Evolutionary conservation across 1,140 invertebrate species (phyloP).

Genomic region (Oscheius sp.): DNA sequence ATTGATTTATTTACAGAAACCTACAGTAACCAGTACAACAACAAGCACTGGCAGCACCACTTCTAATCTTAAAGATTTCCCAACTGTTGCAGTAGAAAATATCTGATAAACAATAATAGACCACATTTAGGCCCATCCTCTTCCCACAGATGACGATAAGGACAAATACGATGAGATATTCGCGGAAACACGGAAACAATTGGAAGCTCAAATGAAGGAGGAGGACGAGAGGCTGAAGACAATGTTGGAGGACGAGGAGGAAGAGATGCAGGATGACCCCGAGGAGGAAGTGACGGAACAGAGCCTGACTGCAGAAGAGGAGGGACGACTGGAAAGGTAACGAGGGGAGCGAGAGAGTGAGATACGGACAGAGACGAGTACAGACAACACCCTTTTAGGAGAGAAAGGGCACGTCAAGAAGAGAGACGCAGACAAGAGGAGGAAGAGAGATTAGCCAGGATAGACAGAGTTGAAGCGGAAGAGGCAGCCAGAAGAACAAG

Average conservation of each 20-base stretch:
- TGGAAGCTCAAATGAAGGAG: slow-evolving; percentile 29
- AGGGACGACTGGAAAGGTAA: slow-evolving; percentile 16
- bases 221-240: slow-evolving; percentile 25
- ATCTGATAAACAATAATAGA: too few species aligned
- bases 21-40: too few species aligned
- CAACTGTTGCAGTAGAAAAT: too few species aligned
- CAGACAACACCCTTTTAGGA: background rate
- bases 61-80: too few species aligned
- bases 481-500: slow-evolving; percentile 7
- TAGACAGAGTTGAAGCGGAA: slow-evolving; percentile 22
- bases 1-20: too few species aligned
- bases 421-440: slow-evolving; percentile 19
- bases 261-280: slow-evolving; percentile 18
- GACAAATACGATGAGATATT: slow-evolving; percentile 23
- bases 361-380: background rate
- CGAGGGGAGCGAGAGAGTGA: background rate
- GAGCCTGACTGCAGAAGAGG: slow-evolving; percentile 6
- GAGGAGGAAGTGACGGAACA: background rate
- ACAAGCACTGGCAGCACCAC: too few species aligned
- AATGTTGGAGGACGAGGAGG: slow-evolving; percentile 30
- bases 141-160: slow-evolving; percentile 25
- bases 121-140: slow-evolving; percentile 1
- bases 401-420: background rate
- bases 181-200: slow-evolving; percentile 16
- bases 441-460: slow-evolving; percentile 15